A percentile compares a stretch with the other conserved stretches of the same genome.
phyloP scores from a whole-genome alignment of 2,113 vertebrate genomes.

The Carassius carassius region DNA sequence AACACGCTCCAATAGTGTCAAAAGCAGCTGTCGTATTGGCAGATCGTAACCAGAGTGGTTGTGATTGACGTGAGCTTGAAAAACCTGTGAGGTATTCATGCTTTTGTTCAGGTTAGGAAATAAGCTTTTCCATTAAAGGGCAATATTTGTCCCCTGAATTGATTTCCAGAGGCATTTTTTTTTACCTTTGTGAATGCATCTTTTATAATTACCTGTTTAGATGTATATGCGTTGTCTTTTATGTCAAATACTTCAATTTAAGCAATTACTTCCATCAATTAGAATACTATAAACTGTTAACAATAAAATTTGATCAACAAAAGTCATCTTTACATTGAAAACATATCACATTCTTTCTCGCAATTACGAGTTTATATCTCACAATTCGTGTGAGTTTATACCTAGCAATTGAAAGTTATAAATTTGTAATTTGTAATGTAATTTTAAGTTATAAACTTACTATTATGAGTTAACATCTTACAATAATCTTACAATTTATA shows the following conservation, averaged over 20 bases:
- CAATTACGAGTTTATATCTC: no score
- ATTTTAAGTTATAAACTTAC: no score
- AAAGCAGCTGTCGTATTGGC: neutral
- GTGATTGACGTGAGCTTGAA: neutral
- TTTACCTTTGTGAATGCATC: neutral
- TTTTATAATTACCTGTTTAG: neutral
- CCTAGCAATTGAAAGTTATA: no score
- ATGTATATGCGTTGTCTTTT: neutral
- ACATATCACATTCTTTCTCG: no score
- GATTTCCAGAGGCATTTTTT: neutral
- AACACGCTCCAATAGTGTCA: slow-evolving; percentile 4
- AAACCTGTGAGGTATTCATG: neutral
- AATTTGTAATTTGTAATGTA: no score
- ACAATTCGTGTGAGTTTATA: no score
- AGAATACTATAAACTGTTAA: neutral
- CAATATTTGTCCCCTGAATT: neutral
- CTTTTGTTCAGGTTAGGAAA: neutral
- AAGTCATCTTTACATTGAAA: neutral
- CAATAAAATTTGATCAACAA: neutral
- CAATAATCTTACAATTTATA: neutral
- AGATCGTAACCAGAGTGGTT: neutral
- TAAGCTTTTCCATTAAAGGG: neutral
- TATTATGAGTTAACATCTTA: neutral
- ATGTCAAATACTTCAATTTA: neutral
- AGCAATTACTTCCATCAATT: neutral